Evolutionary conservation across 1,140 invertebrate genomes (phyloP).

Genomic region (Scaptomyza montana): DNA sequence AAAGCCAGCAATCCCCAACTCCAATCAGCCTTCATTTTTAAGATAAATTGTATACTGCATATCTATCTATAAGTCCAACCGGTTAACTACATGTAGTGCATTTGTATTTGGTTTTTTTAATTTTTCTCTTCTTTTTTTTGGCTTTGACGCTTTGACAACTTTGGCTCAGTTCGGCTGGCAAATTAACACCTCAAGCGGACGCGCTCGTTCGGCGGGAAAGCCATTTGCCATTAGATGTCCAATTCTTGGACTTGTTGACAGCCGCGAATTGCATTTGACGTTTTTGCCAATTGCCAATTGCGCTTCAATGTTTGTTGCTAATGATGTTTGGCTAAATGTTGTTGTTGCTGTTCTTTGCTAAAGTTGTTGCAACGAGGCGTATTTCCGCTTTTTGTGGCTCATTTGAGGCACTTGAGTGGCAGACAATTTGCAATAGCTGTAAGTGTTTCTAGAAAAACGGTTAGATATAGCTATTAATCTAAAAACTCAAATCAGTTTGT

Average conservation of each 20-base stretch:
- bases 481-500: neutral
- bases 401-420: constrained; percentile 58
- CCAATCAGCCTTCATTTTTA: constrained; percentile 17
- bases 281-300: constrained; percentile 51
- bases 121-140: constrained; percentile 11
- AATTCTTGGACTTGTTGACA: constrained; percentile 64
- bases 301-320: constrained; percentile 43
- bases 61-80: constrained; percentile 8
- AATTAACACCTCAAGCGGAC: constrained; percentile 76
- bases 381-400: constrained; percentile 63
- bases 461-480: neutral
- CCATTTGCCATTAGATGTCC: constrained; percentile 76
- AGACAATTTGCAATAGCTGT: neutral
- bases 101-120: constrained; percentile 39
- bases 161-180: constrained; percentile 47
- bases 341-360: constrained; percentile 10
- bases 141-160: constrained; percentile 54
- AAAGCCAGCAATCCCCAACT: neutral
- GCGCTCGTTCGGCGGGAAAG: constrained; percentile 46
- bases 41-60: constrained; percentile 47
- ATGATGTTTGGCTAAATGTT: constrained; percentile 29
- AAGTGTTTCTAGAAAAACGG: neutral
- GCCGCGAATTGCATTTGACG: constrained; percentile 68
- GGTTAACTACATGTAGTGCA: constrained; percentile 8
- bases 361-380: constrained; percentile 23